Percentiles rank a stretch among this genome's conserved stretches.
Evolutionary conservation across 2,888 invertebrate species (phyloP).

Genomic region (Drosophila merina): DNA sequence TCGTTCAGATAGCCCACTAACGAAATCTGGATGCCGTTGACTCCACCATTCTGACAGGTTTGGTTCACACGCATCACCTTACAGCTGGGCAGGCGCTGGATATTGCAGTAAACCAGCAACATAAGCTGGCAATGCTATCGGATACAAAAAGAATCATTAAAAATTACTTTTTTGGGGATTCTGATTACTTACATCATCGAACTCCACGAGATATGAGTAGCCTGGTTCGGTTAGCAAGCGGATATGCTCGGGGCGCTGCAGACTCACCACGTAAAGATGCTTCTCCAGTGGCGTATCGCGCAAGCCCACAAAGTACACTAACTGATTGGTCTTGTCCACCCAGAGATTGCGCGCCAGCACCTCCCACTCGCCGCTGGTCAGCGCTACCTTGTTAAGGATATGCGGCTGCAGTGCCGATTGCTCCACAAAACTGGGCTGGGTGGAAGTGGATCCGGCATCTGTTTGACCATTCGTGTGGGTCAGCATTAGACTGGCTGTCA

Average conservation of each 20-base stretch:
- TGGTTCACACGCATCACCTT: slow-evolving; percentile 90
- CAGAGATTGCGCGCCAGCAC: slow-evolving; percentile 93
- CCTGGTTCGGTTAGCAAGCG: slow-evolving; percentile 92
- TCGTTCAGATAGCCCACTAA: slow-evolving; percentile 89
- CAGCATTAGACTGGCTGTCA: slow-evolving; percentile 86
- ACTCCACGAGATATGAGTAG: slow-evolving; percentile 92
- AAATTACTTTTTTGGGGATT: neutral
- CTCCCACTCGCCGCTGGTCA: slow-evolving; percentile 97
- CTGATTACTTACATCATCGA: slow-evolving; percentile 87
- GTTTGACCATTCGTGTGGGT: slow-evolving; percentile 84
- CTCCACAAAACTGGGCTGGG: slow-evolving; percentile 74
- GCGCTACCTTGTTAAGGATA: slow-evolving; percentile 87
- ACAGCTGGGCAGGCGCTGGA: slow-evolving; percentile 91
- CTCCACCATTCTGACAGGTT: slow-evolving; percentile 86
- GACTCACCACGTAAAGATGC: slow-evolving; percentile 94
- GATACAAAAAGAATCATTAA: neutral
- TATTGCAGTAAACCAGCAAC: slow-evolving; percentile 93
- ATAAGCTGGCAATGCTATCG: slow-evolving; percentile 91
- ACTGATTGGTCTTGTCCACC: slow-evolving; percentile 91
- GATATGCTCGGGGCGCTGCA: slow-evolving; percentile 89
- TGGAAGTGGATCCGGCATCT: slow-evolving; percentile 52
- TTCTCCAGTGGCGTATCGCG: slow-evolving; percentile 96
- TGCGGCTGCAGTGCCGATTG: slow-evolving; percentile 85
- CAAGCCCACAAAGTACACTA: slow-evolving; percentile 96
- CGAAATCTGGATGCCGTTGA: slow-evolving; percentile 88